Base-by-base conservation (phyloP, 1,140 invertebrate genomes). In the Chironomus striatipennis region DNA sequence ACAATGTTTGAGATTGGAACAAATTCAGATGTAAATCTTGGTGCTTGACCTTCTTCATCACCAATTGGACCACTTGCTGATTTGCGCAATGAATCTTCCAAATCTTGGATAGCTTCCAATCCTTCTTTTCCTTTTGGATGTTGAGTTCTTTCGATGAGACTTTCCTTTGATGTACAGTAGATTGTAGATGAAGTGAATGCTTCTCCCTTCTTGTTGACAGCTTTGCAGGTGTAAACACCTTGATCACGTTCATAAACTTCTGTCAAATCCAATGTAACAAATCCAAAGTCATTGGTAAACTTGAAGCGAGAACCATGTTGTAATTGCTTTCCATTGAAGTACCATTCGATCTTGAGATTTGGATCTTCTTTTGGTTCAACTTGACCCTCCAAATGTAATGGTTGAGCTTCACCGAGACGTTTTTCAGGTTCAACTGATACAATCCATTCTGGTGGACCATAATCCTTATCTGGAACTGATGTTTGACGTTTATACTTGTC, bases 351-450 rank as follows among this genome's bases (percentile, higher is more conserved):
- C 78, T 90, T 93, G n/a, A 97, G 85, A 79, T 97, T 92, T 2
- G 97, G 97, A 87, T 99, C 98, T 81, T 96, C 91, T 82, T 98
- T 95, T 0, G 97, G 98, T 83, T 96, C 93, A 7, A 98, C 93
- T 80, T 93, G 91, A 73, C 92, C 95, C 83, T 98, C 95, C 75
- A 99, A 86, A 83, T 97, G 94, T 43, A 97, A 86, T 1, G 93
- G 87, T 83, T 97, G 90, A 57, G 93, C 91, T 85, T 99, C 98
- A 75, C 90, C 87, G n/a, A 98, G 84, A 79, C 88, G 89, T 79
- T 94, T 91, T 83, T 95, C 91, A 17, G 90, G 86, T 80, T 89
- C 88, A 73, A 96, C 85, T 57, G 93, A 93, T 65, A 91, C 90
- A 1, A 90, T 90, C 89, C 95, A 98, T 76, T 93, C 87, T 67